phyloP scores from a whole-genome alignment of 2,888 invertebrate species.

The Stictocephala bisonia region DNA sequence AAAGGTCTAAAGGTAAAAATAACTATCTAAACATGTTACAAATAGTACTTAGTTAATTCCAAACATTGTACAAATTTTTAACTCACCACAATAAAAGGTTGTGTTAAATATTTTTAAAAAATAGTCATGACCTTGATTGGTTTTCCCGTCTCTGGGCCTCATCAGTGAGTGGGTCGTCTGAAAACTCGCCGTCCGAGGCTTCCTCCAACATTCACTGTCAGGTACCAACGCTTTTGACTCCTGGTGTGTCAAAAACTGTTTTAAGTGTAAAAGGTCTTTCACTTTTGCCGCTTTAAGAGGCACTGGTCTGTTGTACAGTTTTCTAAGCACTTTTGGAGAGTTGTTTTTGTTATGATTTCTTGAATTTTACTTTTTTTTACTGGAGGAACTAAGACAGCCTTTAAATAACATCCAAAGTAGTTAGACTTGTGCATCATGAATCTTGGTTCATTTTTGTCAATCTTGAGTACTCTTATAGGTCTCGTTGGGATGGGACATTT shows the following conservation, averaged over 20 bases:
- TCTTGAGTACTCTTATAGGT: constrained; percentile 21
- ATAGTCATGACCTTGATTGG: constrained; percentile 1
- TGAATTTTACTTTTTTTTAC: constrained; percentile 8
- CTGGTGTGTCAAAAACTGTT: constrained; percentile 16
- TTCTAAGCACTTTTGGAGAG: constrained; percentile 17
- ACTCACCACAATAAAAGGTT: constrained; percentile 7
- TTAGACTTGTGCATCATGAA: constrained; percentile 1
- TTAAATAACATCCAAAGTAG: constrained; percentile 17
- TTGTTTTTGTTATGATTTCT: constrained; percentile 20
- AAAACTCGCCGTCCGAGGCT: constrained; percentile 9
- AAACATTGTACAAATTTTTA: not conserved
- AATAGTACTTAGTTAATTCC: constrained; percentile 5
- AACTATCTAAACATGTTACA: constrained; percentile 5
- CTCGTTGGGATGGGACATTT: constrained; percentile 26
- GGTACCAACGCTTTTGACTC: constrained; percentile 19
- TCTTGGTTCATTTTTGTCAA: constrained; percentile 4
- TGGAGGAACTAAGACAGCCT: constrained; percentile 29
- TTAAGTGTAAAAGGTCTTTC: constrained; percentile 24
- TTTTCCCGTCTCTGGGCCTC: constrained; percentile 13
- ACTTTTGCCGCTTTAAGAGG: constrained; percentile 14
- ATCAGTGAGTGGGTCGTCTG: constrained; percentile 4
- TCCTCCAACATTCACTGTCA: not conserved
- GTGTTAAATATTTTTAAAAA: constrained; percentile 1
- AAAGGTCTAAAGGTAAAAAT: too few species aligned
- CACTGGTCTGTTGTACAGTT: constrained; percentile 19